Conservation (phyloP, 1,140 invertebrate species). For the Plectrocnemia conspersa region DNA sequence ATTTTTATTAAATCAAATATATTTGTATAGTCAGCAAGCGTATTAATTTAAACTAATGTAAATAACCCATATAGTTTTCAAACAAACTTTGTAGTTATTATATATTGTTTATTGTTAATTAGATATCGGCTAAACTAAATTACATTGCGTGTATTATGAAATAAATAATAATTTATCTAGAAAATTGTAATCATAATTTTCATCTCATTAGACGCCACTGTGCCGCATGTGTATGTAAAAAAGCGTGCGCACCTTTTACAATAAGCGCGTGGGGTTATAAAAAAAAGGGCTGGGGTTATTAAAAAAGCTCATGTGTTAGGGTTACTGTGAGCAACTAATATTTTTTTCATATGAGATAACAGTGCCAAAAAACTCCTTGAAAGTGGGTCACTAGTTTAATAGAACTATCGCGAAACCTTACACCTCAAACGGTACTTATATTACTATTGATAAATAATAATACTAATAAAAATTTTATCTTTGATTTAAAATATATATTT, state of each 20-base stretch:
- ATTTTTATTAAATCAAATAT: no score
- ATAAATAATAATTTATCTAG: no score
- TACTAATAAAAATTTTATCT: not conserved
- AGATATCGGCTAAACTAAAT: no score
- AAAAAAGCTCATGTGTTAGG: slow-evolving; percentile 29
- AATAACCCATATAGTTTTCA: no score
- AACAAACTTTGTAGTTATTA: no score
- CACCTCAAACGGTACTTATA: slow-evolving; percentile 5
- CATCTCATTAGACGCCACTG: slow-evolving; percentile 13
- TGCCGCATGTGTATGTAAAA: slow-evolving; percentile 16
- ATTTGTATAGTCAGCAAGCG: no score
- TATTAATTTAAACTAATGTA: no score
- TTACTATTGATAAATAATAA: not conserved
- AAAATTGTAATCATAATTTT: not conserved
- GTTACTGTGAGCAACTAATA: slow-evolving; percentile 31
- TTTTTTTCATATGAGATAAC: slow-evolving; percentile 19
- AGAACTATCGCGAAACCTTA: slow-evolving; percentile 26
- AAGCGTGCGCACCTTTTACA: slow-evolving; percentile 27
- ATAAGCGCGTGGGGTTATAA: slow-evolving; percentile 28
- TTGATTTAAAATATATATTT: not conserved
- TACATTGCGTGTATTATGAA: no score
- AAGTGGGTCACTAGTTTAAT: slow-evolving; percentile 34
- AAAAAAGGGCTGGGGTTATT: slow-evolving; percentile 34
- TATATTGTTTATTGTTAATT: no score
- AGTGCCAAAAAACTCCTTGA: slow-evolving; percentile 19